Evolutionary conservation across 2,797 vertebrate species (phyloP), one percentile per base, ranked within the genome.

Genomic region (Dallia pectoralis): DNA sequence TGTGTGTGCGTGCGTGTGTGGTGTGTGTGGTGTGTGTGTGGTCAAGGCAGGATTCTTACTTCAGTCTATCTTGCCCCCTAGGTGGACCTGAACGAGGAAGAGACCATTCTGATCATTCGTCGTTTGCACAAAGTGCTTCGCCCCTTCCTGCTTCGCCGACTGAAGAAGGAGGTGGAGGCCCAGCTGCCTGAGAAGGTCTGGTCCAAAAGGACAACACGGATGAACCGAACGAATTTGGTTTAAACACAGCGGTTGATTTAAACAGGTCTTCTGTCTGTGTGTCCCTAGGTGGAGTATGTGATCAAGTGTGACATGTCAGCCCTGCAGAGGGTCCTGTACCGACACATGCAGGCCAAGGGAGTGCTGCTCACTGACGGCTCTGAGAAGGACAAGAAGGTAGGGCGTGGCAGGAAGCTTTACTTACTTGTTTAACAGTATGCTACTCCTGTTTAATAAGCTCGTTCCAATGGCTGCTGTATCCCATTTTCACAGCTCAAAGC

Each of bases 231-330:
- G 16, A 27, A 8, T 29, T 14, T 18, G 1, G 1, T 63, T 29
- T 63, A 32, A 30, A 32, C 22, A 6, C 3, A 5, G 15, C 61
- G 16, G 14, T 5, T 29, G 29, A 16, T 3, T 5, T n/a, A 15
- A 9, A 67, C 14, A 27, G 29, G 15, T 12, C 14, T 5, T 30
- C 29, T n/a, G 44, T 0, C 15, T 62, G 33, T n/a, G 18, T 75
- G 22, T 49, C 14, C 29, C n/a, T 80, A 96, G 95, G 95, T 95
- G 48, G 95, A 96, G n/a, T 96, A 96, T 0, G 95, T 96, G 78
- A 95, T 96, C 83, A 96, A 96, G 77, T 96, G 95, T 0, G 95
- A 96, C 82, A 96, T 96, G 95, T 96, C 95, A 0, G 94, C 95
- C 0, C 89, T 96, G 69, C 95, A 96, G 88, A 84, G 94, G 0